Base-by-base conservation (phyloP, 2,888 invertebrate species). In the Cosmia pyralina region DNA sequence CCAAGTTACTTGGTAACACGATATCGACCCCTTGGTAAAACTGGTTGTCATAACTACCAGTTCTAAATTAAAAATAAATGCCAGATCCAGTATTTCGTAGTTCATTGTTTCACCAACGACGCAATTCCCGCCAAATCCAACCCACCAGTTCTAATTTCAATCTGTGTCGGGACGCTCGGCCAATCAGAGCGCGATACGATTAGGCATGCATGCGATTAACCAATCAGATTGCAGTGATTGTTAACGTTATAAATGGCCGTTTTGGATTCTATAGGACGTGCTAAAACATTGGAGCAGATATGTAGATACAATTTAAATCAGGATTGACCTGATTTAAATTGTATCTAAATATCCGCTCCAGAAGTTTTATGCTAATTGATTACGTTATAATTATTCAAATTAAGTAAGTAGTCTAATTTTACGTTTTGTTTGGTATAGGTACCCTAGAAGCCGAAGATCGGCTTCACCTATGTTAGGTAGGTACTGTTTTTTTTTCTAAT, bases 101-200 rank as follows among this genome's bases (percentile, higher is more conserved):
- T 53, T 82, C 65, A 44, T 55, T 80, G 82, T 72, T 77, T 73
- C n/a, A 68, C 62, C 41, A 62, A 59, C 68, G 53, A 81, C 79
- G 50, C 62, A 79, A 72, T 74, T 79, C 78, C 77, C 72, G 69
- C 77, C 76, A 69, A 80, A 82, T 74, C 83, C 83, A 79, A 71
- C 88, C 88, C 90, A 90, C 89, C 73, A 89, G 91, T 90, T 94
- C 93, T 86, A 92, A 94, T 94, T 94, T 93, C 92, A 92, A 90
- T 88, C 85, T 85, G 86, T 85, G 90, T 89, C 87, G 83, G 81
- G 82, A 72, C 78, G 68, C 79, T 79, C 84, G 82, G 81, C 94
- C 93, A 94, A 94, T 94, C 84, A 86, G 85, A 87, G 84, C 78
- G 83, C 85, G 83, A 81, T 79, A 70, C 80, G 84, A 87, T 87